Conservation (phyloP, 2,113 vertebrate species). For the Eolophus roseicapilla region DNA sequence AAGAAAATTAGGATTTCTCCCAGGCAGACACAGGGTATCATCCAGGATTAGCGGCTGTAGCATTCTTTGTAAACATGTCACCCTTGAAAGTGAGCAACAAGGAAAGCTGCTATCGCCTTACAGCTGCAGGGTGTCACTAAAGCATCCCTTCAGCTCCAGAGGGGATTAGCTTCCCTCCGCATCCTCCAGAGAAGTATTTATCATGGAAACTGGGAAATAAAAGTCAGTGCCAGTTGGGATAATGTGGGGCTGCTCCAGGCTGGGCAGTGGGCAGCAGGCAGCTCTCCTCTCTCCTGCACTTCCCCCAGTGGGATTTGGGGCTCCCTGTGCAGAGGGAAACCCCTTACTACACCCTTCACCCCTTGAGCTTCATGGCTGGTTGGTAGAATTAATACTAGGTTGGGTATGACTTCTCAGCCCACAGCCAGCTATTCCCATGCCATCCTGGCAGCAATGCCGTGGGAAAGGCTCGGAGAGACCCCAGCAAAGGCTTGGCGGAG, state of each 20-base stretch:
- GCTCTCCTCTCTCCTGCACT: fast-evolving
- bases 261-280: not conserved
- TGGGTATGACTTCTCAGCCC: fast-evolving
- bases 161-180: not conserved
- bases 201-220: not conserved
- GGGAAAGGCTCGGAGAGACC: not conserved
- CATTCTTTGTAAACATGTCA: slow-evolving; percentile 67
- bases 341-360: not conserved
- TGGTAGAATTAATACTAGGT: not conserved
- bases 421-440: fast-evolving
- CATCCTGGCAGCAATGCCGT: fast-evolving
- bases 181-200: not conserved
- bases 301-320: not conserved
- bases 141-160: slow-evolving; percentile 1
- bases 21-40: slow-evolving; percentile 59
- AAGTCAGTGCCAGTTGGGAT: not conserved
- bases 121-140: slow-evolving; percentile 21
- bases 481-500: fast-evolving
- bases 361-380: not conserved
- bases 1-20: slow-evolving; percentile 58
- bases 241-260: not conserved
- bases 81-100: slow-evolving; percentile 56
- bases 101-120: slow-evolving; percentile 29
- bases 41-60: slow-evolving; percentile 59
- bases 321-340: not conserved